Base-by-base conservation (phyloP, 2,113 vertebrate species). In the Gasterosteus aculeatus region DNA sequence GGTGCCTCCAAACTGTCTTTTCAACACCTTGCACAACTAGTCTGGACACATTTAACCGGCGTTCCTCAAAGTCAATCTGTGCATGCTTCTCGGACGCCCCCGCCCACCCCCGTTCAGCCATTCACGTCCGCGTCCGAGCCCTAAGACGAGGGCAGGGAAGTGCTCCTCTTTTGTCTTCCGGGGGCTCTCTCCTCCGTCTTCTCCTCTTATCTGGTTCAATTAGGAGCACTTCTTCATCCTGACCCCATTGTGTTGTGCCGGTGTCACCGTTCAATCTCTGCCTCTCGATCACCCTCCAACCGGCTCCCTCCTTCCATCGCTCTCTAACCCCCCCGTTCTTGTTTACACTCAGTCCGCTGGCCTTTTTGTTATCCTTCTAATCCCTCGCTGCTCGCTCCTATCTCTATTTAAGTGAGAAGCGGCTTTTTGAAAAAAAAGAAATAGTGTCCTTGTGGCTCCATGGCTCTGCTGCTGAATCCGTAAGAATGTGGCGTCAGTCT, bases 191-290 rank as follows among this genome's bases (percentile, higher is more conserved):
- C 60, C 86, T 62, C 87, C 79, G 81, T 90, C 86, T 82, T 89
- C 86, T 89, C 72, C 81, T 88, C 86, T 26, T 90, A 90, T 92
- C 91, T 86, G 90, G 87, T 92, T 91, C 89, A 92, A 92, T 92
- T 93, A 92, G 91, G 87, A 88, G 83, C 82, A 87, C 91, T 93
- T 92, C 89, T 93, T 91, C 90, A 91, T 88, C 84, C 83, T 93
- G 91, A 91, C 91, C 92, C 81, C 91, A 91, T 93, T 91, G 91
- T 93, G 91, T 89, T 91, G 86, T 46, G 67, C 82, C 86, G 49
- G 81, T 92, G 92, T 92, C 92, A 93, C 90, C 79, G 68, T 93
- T 93, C 90, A 92, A 92, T 93, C 92, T 89, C 87, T 86, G 76
- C 82, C 69, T 33, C 80, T 73, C 66, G 35, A 88, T 79, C 83